Percentiles rank a stretch among this genome's conserved stretches.
Evolutionary conservation across 2,888 invertebrate species (phyloP).

Genomic region (Odontocolon sp.): DNA sequence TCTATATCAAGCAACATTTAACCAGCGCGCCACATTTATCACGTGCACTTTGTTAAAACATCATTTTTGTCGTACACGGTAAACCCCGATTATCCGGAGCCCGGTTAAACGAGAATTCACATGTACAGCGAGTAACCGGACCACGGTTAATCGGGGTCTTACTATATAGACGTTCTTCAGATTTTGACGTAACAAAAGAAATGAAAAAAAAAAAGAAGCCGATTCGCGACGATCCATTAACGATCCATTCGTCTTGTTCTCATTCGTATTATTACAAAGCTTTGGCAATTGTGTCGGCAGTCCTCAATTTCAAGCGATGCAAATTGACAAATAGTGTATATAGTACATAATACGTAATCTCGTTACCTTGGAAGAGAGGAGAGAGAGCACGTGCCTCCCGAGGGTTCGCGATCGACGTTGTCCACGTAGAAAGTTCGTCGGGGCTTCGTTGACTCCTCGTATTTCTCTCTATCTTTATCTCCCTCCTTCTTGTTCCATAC

Average conservation of each 20-base stretch:
- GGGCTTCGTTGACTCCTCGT: constrained; percentile 31
- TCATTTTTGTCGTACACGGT: too few relatives aligned
- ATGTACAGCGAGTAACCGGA: too few relatives aligned
- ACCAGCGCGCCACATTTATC: neutral
- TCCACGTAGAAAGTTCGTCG: constrained; percentile 33
- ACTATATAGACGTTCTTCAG: neutral
- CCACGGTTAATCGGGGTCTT: too few relatives aligned
- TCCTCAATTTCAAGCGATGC: neutral
- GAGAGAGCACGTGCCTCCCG: constrained; percentile 37
- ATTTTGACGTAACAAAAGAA: neutral
- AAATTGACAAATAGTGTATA: neutral
- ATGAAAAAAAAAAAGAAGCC: neutral
- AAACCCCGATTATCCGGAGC: too few relatives aligned
- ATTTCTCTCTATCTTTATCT: constrained; percentile 17
- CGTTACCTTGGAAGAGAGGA: constrained; percentile 34
- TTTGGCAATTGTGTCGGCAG: neutral
- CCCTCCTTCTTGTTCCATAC: constrained; percentile 19
- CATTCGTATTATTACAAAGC: neutral
- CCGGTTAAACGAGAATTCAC: too few relatives aligned
- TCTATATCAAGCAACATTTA: too few relatives aligned
- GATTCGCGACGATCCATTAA: neutral
- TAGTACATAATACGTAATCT: constrained; percentile 22
- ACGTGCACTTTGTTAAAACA: neutral
- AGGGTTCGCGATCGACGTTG: constrained; percentile 19
- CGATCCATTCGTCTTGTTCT: constrained; percentile 24